phyloP scores from a whole-genome alignment of 2,888 invertebrate genomes.

The Gryllus longicercus region DNA sequence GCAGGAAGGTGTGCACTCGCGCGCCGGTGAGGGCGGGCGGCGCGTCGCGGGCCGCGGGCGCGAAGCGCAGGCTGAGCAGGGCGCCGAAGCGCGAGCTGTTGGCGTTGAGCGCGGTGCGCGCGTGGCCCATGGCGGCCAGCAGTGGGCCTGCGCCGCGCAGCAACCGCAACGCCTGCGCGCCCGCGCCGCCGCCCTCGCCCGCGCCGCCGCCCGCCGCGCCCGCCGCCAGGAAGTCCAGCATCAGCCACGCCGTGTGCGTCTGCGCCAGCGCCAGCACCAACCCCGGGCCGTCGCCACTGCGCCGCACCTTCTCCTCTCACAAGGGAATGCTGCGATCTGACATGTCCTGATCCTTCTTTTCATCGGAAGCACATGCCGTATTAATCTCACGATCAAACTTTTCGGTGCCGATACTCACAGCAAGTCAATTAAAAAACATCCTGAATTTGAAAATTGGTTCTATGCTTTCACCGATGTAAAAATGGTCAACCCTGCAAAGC shows the following conservation, averaged over 20 bases:
- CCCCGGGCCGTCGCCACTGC: no score
- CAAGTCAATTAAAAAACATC: no score
- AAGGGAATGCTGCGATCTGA: no score
- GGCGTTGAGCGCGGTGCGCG: conserved; percentile 46
- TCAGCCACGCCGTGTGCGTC: conserved; percentile 46
- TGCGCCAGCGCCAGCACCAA: background rate
- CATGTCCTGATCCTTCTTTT: no score
- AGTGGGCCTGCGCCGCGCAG: conserved; percentile 43
- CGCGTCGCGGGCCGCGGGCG: conserved; percentile 43
- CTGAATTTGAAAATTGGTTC: no score
- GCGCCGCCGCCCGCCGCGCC: conserved; percentile 36
- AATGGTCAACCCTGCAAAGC: no score
- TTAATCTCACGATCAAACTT: no score
- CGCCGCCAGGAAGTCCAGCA: conserved; percentile 44
- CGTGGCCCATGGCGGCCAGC: conserved; percentile 46
- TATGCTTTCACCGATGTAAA: no score
- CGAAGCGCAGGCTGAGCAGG: conserved; percentile 36
- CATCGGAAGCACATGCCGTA: no score
- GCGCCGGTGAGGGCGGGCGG: conserved; percentile 45
- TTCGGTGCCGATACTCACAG: no score
- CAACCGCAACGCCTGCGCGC: conserved; percentile 41
- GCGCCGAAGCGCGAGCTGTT: conserved; percentile 50
- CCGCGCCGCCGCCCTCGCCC: background rate
- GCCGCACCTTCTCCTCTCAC: no score
- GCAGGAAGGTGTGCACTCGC: conserved; percentile 46